These are phyloP conservation scores for Formica aserva DNA, from an alignment of 2,888 invertebrate species.

Conservation along the genomic window DNA sequence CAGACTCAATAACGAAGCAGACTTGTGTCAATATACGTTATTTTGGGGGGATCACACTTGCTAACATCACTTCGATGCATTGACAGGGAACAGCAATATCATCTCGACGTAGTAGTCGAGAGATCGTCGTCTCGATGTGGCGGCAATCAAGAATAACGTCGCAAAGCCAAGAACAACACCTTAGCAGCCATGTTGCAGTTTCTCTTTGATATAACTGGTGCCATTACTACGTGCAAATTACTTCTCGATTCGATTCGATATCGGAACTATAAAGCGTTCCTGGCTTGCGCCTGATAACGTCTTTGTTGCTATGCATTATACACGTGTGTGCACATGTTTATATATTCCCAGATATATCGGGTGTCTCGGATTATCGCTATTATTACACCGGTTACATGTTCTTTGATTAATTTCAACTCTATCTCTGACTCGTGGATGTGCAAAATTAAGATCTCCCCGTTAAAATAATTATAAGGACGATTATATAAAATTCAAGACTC, in stretches of 20 bases:
- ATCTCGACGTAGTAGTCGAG: background rate
- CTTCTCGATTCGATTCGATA: conserved; percentile 49
- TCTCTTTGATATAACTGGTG: conserved; percentile 25
- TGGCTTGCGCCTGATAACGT: conserved; percentile 21
- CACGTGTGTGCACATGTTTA: background rate
- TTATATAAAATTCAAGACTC: background rate
- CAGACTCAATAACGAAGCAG: background rate
- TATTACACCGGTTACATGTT: background rate
- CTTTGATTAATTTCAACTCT: background rate
- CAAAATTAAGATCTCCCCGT: background rate
- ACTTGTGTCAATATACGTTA: background rate
- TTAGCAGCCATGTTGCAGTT: conserved; percentile 1
- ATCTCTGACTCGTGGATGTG: background rate
- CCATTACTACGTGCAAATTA: conserved; percentile 50
- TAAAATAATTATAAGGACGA: background rate
- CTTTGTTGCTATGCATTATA: conserved; percentile 22
- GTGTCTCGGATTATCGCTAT: conserved; percentile 17
- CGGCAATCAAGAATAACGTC: background rate
- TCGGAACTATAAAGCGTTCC: conserved; percentile 23
- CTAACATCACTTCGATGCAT: conserved; percentile 10
- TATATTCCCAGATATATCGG: background rate
- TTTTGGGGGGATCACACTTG: background rate
- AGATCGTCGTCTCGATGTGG: conserved; percentile 1
- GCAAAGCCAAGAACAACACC: conserved; percentile 42
- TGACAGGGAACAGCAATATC: background rate